Evolutionary conservation across 1,140 invertebrate genomes (phyloP).

Genomic region (Drosophila navojoa): DNA sequence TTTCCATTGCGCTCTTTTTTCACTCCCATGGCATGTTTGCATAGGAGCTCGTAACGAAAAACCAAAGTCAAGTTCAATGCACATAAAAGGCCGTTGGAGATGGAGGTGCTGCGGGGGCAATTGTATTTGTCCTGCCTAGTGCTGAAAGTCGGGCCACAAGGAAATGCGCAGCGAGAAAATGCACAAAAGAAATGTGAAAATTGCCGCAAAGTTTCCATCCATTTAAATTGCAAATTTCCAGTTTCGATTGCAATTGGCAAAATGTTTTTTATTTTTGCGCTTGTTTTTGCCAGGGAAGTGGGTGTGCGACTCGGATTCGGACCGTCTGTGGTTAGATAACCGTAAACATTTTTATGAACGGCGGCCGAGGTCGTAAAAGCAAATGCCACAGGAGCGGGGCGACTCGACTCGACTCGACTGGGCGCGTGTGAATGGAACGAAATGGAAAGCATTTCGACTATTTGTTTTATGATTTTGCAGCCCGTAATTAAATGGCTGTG

Average conservation of each 20-base stretch:
- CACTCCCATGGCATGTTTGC: not conserved
- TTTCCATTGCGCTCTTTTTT: not conserved
- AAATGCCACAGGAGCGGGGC: constrained; percentile 22
- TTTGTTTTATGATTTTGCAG: constrained; percentile 48
- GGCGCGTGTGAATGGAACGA: constrained; percentile 23
- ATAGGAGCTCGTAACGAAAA: constrained; percentile 26
- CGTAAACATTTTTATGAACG: constrained; percentile 39
- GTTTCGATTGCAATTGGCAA: constrained; percentile 67
- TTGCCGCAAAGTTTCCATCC: constrained; percentile 67
- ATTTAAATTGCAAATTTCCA: constrained; percentile 78
- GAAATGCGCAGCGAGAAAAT: constrained; percentile 39
- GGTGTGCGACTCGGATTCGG: not conserved
- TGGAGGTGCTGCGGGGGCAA: not conserved
- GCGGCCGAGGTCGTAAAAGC: constrained; percentile 62
- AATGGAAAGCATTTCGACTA: constrained; percentile 49
- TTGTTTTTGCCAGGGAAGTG: not conserved
- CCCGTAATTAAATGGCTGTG: constrained; percentile 46
- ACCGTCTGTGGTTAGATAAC: constrained; percentile 56
- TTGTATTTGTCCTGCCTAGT: constrained; percentile 1
- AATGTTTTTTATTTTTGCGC: constrained; percentile 31
- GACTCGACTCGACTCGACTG: constrained; percentile 1
- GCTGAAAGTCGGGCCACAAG: constrained; percentile 25
- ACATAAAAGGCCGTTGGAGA: constrained; percentile 57
- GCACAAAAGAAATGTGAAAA: constrained; percentile 67
- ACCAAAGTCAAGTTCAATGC: constrained; percentile 75